These are phyloP conservation scores for Oreortyx pictus DNA, from an alignment of 2,797 vertebrate genomes.

Conservation along the genomic window DNA sequence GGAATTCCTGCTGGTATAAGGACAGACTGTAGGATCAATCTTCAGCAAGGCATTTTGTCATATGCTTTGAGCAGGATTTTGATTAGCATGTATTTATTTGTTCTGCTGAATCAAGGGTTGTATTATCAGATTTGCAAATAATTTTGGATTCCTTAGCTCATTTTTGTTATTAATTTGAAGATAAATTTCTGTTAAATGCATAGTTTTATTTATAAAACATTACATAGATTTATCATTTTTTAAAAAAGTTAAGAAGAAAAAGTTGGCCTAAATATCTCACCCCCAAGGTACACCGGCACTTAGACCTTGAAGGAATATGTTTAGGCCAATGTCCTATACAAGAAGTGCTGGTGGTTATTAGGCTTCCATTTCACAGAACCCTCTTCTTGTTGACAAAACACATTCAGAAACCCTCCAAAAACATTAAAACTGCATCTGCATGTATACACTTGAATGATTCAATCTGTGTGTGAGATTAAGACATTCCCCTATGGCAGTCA, in stretches of 20 bases:
- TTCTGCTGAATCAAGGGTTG: neutral
- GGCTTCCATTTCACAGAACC: neutral
- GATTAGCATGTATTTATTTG: neutral
- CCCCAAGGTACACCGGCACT: neutral
- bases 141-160: neutral
- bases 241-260: neutral
- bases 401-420: conserved; percentile 44
- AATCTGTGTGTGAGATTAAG: neutral
- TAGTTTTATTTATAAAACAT: neutral
- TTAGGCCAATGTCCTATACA: conserved; percentile 25
- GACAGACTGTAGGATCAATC: neutral
- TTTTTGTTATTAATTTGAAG: neutral
- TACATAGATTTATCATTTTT: neutral
- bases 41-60: neutral
- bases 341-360: neutral
- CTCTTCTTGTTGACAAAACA: neutral
- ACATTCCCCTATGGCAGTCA: conserved; percentile 65
- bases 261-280: conserved; percentile 32
- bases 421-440: neutral
- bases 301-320: neutral
- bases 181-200: neutral
- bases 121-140: neutral
- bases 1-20: neutral
- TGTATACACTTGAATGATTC: neutral
- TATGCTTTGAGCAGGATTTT: neutral